phyloP scores from a whole-genome alignment of 1,140 invertebrate genomes.

The Lepeophtheirus salmonis region DNA sequence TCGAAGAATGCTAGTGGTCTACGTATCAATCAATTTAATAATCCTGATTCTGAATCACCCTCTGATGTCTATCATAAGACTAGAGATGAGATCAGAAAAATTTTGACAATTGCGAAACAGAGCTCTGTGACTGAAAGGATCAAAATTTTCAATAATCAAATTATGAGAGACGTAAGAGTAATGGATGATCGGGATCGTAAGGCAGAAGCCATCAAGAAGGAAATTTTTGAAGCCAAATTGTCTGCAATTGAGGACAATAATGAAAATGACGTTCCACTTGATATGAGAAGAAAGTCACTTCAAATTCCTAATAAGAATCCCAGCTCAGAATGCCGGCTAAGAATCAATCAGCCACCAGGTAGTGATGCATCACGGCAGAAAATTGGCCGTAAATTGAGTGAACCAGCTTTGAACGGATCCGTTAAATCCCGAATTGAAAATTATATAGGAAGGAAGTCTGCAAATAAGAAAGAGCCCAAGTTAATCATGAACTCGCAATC shows the following conservation, averaged over 20 bases:
- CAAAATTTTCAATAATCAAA: slow-evolving; percentile 13
- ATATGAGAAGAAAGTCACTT: slow-evolving; percentile 10
- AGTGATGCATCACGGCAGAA: background rate
- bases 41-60: slow-evolving; percentile 2
- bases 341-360: slow-evolving; percentile 11
- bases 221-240: slow-evolving; percentile 10
- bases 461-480: background rate
- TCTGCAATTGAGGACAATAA: background rate
- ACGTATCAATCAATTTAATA: slow-evolving; percentile 2
- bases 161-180: background rate
- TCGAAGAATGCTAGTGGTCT: slow-evolving; percentile 1
- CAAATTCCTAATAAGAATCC: slow-evolving; percentile 12
- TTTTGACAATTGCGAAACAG: slow-evolving; percentile 9
- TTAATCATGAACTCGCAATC: background rate
- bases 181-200: slow-evolving; percentile 6
- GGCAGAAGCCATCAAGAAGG: slow-evolving; percentile 14
- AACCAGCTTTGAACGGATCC: background rate
- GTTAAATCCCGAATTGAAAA: background rate
- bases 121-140: slow-evolving; percentile 15
- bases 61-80: slow-evolving; percentile 13
- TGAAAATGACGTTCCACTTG: background rate
- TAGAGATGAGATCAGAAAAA: slow-evolving; percentile 15
- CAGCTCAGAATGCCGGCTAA: background rate
- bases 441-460: background rate
- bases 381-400: background rate